Percentiles rank a stretch among this genome's conserved stretches.
phyloP scores from a whole-genome alignment of 2,113 vertebrate species.

The Merops nubicus region DNA sequence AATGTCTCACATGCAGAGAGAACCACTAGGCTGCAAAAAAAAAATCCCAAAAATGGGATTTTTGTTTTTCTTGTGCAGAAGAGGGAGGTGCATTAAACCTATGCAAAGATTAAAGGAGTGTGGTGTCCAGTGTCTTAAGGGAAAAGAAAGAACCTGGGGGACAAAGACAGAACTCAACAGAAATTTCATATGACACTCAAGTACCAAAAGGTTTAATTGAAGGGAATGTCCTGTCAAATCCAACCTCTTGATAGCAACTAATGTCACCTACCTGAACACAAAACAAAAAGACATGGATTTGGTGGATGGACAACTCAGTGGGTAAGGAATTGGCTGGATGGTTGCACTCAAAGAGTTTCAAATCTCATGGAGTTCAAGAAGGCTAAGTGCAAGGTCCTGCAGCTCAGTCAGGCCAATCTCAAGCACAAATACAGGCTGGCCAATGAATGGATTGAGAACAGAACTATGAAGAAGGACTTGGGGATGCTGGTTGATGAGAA shows the following conservation, averaged over 20 bases:
- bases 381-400: background rate
- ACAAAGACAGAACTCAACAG: background rate
- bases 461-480: no score
- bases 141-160: background rate
- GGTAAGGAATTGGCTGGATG: background rate
- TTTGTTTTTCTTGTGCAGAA: background rate
- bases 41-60: no score
- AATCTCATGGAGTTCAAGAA: background rate
- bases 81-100: accelerated
- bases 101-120: background rate
- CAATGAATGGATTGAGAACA: no score
- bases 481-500: no score
- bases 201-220: background rate
- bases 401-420: background rate
- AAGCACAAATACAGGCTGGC: no score
- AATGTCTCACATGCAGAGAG: background rate
- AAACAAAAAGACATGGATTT: background rate
- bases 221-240: background rate
- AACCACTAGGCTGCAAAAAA: background rate
- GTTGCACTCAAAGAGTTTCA: background rate
- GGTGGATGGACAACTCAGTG: background rate
- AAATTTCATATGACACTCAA: background rate
- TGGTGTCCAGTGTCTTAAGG: background rate
- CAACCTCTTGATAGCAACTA: background rate
- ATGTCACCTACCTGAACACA: background rate